These are phyloP conservation scores for Tetrao urogallus DNA, from an alignment of 2,113 vertebrate genomes.

Conservation along the genomic window DNA sequence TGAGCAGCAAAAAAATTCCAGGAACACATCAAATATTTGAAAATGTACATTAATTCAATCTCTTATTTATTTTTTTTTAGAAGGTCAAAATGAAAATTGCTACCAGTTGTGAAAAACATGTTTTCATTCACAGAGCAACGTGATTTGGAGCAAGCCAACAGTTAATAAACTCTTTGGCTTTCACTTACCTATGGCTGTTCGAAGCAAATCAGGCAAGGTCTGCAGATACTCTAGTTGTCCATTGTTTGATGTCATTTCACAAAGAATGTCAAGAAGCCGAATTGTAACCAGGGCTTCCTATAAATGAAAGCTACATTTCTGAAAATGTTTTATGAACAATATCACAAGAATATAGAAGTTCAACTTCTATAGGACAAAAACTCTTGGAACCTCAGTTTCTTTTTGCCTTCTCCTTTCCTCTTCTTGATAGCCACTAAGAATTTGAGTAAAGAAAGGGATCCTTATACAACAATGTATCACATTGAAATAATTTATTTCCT, in stretches of 20 bases:
- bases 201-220: conserved; percentile 84
- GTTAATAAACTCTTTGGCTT: neutral
- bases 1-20: conserved; percentile 15
- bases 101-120: neutral
- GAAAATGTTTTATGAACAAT: neutral
- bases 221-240: conserved; percentile 85
- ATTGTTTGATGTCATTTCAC: conserved; percentile 89
- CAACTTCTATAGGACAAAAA: neutral
- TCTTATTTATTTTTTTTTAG: neutral
- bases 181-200: conserved; percentile 85
- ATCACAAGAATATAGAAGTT: neutral
- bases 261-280: conserved; percentile 90
- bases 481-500: neutral
- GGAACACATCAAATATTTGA: conserved; percentile 51
- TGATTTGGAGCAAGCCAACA: neutral
- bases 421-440: neutral
- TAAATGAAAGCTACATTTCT: conserved; percentile 7
- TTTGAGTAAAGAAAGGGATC: neutral
- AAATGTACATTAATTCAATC: neutral
- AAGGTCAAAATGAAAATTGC: neutral
- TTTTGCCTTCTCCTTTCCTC: neutral
- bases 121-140: neutral
- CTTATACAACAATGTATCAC: neutral
- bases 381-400: neutral
- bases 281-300: conserved; percentile 87